Evolutionary conservation across 2,797 vertebrate species (phyloP).

Genomic region (Pangasius djambal): DNA sequence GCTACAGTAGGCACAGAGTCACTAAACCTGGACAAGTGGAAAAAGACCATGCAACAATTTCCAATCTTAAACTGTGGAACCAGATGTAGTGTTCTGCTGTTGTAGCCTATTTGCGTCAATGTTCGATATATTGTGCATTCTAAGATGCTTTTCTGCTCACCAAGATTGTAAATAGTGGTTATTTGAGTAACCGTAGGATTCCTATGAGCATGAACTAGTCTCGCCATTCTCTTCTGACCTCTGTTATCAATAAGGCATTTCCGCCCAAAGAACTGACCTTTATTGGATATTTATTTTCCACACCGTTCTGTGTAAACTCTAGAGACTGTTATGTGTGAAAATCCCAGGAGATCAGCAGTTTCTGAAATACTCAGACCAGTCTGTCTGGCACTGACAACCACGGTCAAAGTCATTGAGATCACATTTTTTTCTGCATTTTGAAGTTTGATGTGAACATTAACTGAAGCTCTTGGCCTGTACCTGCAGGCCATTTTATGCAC

Average conservation of each 20-base stretch:
- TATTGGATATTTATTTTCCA: not conserved
- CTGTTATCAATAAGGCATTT: not conserved
- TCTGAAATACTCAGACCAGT: not conserved
- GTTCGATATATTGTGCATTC: not conserved
- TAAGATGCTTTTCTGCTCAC: not conserved
- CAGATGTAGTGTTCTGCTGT: not conserved
- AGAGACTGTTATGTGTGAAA: too few species aligned
- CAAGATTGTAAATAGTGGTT: not conserved
- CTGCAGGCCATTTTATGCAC: not conserved
- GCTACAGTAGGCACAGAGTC: not conserved
- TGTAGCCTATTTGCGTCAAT: not conserved
- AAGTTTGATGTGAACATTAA: slow-evolving; percentile 10
- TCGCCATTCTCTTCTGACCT: not conserved
- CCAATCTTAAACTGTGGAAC: not conserved
- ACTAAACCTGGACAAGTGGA: not conserved
- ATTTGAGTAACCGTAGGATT: not conserved
- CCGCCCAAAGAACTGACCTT: not conserved
- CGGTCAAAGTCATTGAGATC: not conserved
- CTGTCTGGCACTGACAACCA: not conserved
- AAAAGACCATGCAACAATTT: not conserved
- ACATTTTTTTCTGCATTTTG: not conserved
- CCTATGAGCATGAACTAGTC: not conserved
- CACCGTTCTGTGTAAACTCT: not conserved
- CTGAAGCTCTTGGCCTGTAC: slow-evolving; percentile 5
- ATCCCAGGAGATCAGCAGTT: not conserved